phyloP scores from a whole-genome alignment of 2,113 vertebrate species.

The Terrapene triunguis region DNA sequence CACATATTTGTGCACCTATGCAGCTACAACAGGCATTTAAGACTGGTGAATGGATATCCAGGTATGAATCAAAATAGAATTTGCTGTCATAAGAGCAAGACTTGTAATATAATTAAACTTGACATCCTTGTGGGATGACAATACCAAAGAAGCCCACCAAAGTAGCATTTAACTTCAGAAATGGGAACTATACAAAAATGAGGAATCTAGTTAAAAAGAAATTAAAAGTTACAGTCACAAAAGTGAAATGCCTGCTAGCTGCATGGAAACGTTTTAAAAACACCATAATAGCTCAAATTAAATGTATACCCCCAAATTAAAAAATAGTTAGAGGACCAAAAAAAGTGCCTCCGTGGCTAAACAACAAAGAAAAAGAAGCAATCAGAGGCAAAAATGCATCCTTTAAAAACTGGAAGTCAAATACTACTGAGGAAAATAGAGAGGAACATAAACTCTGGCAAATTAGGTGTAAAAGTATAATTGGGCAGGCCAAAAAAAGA shows the following conservation, averaged over 20 bases:
- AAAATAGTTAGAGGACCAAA: no score
- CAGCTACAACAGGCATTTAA: neutral
- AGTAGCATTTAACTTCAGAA: no score
- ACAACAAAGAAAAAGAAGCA: neutral
- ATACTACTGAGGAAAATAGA: neutral
- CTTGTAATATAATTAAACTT: neutral
- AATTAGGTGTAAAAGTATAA: neutral
- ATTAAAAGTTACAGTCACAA: no score
- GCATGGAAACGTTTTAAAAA: no score
- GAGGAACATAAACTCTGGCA: neutral
- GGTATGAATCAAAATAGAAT: fast-evolving
- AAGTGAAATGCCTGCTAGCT: no score
- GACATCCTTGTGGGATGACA: no score
- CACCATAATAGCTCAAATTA: no score
- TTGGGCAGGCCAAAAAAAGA: neutral
- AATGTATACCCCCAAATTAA: no score
- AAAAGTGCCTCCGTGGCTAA: neutral
- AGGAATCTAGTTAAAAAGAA: no score
- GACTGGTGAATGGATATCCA: neutral
- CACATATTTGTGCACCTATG: fast-evolving
- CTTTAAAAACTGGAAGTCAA: neutral
- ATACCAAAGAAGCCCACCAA: no score
- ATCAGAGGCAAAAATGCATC: neutral
- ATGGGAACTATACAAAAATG: no score
- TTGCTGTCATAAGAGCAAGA: neutral